Conservation (phyloP, 2,888 invertebrate genomes). For the Cephus nigrinus region DNA sequence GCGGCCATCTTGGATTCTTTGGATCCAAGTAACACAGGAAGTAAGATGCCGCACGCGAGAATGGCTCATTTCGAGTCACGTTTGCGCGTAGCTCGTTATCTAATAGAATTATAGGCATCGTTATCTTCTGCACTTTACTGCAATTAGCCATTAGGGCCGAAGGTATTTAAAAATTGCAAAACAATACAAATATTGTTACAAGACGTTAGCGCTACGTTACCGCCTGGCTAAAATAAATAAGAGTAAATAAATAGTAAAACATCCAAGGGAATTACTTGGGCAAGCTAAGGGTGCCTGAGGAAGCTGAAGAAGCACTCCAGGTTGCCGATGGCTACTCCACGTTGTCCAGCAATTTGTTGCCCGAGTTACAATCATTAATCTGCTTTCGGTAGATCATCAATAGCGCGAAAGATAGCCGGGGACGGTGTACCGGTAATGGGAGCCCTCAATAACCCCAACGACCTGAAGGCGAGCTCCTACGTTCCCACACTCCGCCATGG, state of each 20-base stretch:
- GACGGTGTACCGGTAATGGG: slow-evolving; percentile 63
- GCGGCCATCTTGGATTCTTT: slow-evolving; percentile 63
- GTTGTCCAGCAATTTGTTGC: slow-evolving; percentile 58
- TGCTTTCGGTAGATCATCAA: slow-evolving; percentile 63
- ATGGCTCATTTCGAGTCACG: neutral
- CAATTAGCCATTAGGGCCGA: neutral
- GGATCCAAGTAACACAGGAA: slow-evolving; percentile 11
- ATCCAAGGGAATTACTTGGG: neutral
- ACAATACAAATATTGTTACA: neutral
- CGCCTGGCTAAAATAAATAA: neutral
- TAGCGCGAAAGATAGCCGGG: slow-evolving; percentile 62
- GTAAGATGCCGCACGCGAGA: neutral
- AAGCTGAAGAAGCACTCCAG: neutral
- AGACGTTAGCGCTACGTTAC: neutral
- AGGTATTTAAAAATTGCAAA: neutral
- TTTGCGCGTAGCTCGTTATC: neutral
- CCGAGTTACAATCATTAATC: slow-evolving; percentile 60
- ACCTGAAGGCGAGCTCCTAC: slow-evolving; percentile 40
- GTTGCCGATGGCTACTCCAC: neutral
- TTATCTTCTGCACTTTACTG: neutral
- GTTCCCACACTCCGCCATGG: slow-evolving; percentile 50
- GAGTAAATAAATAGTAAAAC: neutral
- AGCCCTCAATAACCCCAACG: slow-evolving; percentile 62
- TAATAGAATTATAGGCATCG: neutral
- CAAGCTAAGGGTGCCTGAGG: neutral